Percentiles rank a stretch among this genome's conserved stretches.
These are phyloP conservation scores for Cottus gobio DNA, from an alignment of 2,113 vertebrate species.

Conservation along the genomic window DNA sequence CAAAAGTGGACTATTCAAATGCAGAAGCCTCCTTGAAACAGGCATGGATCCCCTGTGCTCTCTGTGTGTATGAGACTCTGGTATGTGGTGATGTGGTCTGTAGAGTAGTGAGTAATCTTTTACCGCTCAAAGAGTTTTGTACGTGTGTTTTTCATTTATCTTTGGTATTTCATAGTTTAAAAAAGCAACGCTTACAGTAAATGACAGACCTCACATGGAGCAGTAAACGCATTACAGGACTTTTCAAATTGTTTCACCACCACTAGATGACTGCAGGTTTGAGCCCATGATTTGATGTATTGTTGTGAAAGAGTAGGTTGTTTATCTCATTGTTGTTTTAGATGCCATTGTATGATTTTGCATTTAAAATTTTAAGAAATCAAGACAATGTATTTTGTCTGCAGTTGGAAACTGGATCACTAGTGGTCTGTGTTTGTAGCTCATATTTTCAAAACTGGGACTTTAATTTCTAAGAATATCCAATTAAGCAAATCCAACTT, in stretches of 20 bases:
- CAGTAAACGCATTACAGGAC: background rate
- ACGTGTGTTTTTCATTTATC: background rate
- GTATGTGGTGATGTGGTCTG: slow-evolving; percentile 18
- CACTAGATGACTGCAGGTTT: background rate
- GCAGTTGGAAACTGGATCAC: background rate
- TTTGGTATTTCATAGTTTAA: background rate
- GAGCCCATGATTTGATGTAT: background rate
- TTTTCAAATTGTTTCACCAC: background rate
- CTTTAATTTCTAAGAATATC: background rate
- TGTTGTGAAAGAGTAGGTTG: background rate
- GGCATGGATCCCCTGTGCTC: background rate
- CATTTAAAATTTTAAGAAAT: background rate
- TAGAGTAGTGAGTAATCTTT: slow-evolving; percentile 26
- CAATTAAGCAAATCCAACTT: background rate
- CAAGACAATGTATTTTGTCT: background rate
- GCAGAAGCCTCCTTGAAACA: slow-evolving; percentile 30
- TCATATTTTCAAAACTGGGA: background rate
- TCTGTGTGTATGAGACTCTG: slow-evolving; percentile 4
- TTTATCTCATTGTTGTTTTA: background rate
- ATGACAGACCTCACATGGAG: background rate
- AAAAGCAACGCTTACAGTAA: background rate
- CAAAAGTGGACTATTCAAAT: slow-evolving; percentile 23
- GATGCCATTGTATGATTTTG: background rate
- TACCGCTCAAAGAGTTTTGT: background rate
- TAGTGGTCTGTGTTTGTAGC: background rate